phyloP scores from a whole-genome alignment of 2,113 vertebrate species.

The Cephalopholis sonnerati region DNA sequence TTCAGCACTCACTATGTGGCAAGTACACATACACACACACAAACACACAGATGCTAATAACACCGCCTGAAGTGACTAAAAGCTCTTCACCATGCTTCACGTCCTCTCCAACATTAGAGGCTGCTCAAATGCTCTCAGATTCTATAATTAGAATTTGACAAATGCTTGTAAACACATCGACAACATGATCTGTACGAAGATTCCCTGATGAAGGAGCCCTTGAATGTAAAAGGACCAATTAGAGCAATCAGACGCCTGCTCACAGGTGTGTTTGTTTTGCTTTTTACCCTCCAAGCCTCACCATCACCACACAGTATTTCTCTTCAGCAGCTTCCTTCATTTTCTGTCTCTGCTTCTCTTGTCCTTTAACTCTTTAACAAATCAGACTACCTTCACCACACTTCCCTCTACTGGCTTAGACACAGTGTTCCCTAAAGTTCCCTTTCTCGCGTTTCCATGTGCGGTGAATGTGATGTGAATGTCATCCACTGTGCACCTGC shows the following conservation, averaged over 20 bases:
- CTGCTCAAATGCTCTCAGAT: conserved; percentile 5
- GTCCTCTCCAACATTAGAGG: conserved; percentile 16
- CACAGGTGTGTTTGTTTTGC: conserved; percentile 29
- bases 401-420: background rate
- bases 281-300: conserved; percentile 7
- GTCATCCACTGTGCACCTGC: conserved; percentile 54
- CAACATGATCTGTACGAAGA: conserved; percentile 34
- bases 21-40: too few species aligned
- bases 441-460: conserved; percentile 9
- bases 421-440: background rate
- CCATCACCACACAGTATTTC: background rate
- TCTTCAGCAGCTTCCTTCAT: background rate
- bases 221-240: conserved; percentile 43
- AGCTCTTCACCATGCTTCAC: conserved; percentile 28
- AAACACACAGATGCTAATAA: background rate
- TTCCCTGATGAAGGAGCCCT: conserved; percentile 48
- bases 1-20: too few species aligned
- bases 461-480: conserved; percentile 38
- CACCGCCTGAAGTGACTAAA: background rate
- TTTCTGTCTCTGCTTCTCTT: background rate
- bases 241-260: conserved; percentile 44
- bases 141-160: conserved; percentile 53
- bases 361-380: background rate
- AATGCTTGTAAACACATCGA: conserved; percentile 31
- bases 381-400: background rate